Evolutionary conservation across 1,140 invertebrate species (phyloP).

Genomic region (Procambarus clarkii): DNA sequence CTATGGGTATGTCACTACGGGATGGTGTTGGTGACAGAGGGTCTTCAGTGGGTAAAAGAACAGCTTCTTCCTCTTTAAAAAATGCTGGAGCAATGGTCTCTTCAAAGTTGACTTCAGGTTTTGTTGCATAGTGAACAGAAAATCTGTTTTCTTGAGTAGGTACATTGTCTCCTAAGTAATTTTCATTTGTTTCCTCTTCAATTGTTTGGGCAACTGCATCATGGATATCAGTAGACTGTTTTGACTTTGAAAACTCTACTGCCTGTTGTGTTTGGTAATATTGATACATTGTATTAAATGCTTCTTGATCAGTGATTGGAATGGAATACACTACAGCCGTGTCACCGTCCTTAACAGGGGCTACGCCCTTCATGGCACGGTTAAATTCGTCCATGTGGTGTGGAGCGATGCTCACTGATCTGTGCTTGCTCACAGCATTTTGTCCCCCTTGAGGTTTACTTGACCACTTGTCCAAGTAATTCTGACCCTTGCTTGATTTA

Average conservation of each 20-base stretch:
- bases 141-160: neutral
- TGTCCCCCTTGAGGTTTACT: neutral
- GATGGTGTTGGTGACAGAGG: conserved; percentile 56
- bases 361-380: conserved; percentile 30
- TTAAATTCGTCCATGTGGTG: conserved; percentile 58
- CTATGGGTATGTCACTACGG: conserved; percentile 38
- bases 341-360: conserved; percentile 47
- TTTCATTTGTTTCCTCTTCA: conserved; percentile 50
- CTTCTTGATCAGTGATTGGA: conserved; percentile 56
- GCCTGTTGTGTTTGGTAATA: conserved; percentile 43
- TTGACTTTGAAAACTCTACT: neutral
- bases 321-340: conserved; percentile 57
- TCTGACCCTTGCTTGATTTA: neutral
- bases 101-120: neutral
- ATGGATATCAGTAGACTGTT: neutral
- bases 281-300: conserved; percentile 61
- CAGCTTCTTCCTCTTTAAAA: conserved; percentile 42
- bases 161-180: conserved; percentile 18
- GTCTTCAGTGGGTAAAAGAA: conserved; percentile 48
- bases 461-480: conserved; percentile 39
- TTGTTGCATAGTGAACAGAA: neutral
- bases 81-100: conserved; percentile 44
- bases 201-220: neutral
- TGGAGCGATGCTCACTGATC: conserved; percentile 31
- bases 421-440: conserved; percentile 18